Evolutionary conservation across 2,113 vertebrate genomes (phyloP).

Genomic region (Prinia subflava): DNA sequence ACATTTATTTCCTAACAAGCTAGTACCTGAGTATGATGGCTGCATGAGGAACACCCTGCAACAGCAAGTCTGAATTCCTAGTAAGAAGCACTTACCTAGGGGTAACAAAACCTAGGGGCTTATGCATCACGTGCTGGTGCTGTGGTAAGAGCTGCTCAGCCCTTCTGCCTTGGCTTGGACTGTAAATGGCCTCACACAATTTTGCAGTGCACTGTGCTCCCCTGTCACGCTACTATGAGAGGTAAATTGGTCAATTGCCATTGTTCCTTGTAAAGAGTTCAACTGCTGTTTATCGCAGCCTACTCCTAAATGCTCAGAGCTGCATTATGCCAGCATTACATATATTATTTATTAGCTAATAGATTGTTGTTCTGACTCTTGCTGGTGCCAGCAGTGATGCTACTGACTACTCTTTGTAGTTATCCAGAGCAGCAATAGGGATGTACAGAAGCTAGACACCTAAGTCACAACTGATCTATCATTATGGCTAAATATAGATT

Average conservation of each 20-base stretch:
- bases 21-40: background rate
- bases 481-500: slow-evolving; percentile 18
- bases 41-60: background rate
- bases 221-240: background rate
- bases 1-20: slow-evolving; percentile 11
- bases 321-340: background rate
- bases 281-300: background rate
- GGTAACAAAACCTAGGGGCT: background rate
- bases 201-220: background rate
- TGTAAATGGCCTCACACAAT: background rate
- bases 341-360: slow-evolving; percentile 45
- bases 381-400: background rate
- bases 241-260: background rate
- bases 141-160: background rate
- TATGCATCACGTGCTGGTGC: rapidly evolving
- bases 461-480: slow-evolving; percentile 14
- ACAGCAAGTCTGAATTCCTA: background rate
- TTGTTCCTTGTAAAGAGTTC: background rate
- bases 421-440: background rate
- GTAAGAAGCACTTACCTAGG: background rate
- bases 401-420: background rate
- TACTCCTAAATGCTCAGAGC: background rate
- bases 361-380: slow-evolving; percentile 14
- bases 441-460: background rate
- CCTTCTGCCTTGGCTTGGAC: rapidly evolving